Evolutionary conservation across 2,113 vertebrate species (phyloP), one percentile per base, ranked within the genome.

Genomic region (Galbula dea): DNA sequence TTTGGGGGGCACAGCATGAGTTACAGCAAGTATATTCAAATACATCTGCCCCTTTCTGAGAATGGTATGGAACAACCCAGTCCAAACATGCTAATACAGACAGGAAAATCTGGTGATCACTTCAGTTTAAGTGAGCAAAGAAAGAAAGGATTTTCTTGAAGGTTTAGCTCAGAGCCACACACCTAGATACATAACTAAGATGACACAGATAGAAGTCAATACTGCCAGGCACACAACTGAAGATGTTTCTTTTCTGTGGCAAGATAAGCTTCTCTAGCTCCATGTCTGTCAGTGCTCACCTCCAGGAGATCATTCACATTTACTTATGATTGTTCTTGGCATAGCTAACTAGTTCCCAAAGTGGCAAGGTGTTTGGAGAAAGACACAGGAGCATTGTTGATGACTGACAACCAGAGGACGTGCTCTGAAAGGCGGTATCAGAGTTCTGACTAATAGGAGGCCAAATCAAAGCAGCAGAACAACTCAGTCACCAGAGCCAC

Each of bases 11-110:
- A 86, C 4, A 20, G 51, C 22, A 52, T 15, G 78, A 94, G 49
- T 27, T 90, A 21, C 43, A 89, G 62, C 37, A 79, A 89, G 74
- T 71, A 18, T 2, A 41, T 17, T 71, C 43, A 74, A 89, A 83
- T 67, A 45, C 45, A 39, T 52, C 85, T 94, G 87, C 87, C 84
- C 95, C 87, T 75, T 96, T 89, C 94, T 80, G 82, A 82, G 83
- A 95, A 79, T 13, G 54, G 27, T 68, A 49, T 24, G 65, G 71
- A 93, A 82, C 26, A 94, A 27, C 75, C 21, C 36, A 77, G 85
- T 52, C 39, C 72, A 69, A 77, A 87, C 37, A 32, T 6, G 81
- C 66, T 72, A 73, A 58, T 39, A 32, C 66, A 45, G 58, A 77
- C 3, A 76, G 74, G 20, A 72, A 84, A 68, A 80, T 20, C 16